Conservation (phyloP, 1,140 invertebrate species). For the Panagrolaimus sp. region DNA sequence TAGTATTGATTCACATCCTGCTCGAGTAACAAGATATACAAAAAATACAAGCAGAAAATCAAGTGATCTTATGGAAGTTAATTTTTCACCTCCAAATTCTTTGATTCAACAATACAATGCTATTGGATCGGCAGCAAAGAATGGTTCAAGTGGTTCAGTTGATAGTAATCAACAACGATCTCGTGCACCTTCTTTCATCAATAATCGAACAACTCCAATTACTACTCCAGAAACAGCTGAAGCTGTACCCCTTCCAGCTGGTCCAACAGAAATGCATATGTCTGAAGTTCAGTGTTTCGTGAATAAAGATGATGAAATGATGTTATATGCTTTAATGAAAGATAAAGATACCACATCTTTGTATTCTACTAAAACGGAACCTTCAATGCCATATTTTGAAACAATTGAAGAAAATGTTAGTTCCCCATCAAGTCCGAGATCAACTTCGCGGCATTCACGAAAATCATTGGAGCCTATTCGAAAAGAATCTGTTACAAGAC, state of each 20-base stretch:
- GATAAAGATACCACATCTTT: not conserved
- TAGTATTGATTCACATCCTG: slow-evolving; percentile 8
- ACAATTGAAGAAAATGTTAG: not conserved
- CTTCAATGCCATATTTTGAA: not conserved
- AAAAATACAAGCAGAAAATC: slow-evolving; percentile 11
- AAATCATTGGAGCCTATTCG: not conserved
- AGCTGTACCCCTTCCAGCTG: not conserved
- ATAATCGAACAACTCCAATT: not conserved
- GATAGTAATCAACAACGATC: slow-evolving; percentile 18
- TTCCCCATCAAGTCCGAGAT: not conserved
- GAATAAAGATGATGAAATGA: slow-evolving; percentile 20
- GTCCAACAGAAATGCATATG: slow-evolving; percentile 11
- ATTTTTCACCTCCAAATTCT: slow-evolving; percentile 17
- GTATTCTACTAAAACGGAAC: not conserved
- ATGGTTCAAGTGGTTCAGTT: slow-evolving; percentile 10
- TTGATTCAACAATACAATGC: not conserved
- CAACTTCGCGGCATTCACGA: not conserved
- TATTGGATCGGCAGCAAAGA: slow-evolving; percentile 4
- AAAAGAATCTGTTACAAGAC: too few relatives aligned
- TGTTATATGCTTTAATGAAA: slow-evolving; percentile 18
- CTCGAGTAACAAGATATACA: not conserved
- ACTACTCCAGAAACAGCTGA: not conserved
- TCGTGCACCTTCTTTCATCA: slow-evolving; percentile 13
- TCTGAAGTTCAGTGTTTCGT: slow-evolving; percentile 33
- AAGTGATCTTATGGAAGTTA: slow-evolving; percentile 24